Base-by-base conservation (phyloP, 2,113 vertebrate genomes). In the Sterna hirundo region DNA sequence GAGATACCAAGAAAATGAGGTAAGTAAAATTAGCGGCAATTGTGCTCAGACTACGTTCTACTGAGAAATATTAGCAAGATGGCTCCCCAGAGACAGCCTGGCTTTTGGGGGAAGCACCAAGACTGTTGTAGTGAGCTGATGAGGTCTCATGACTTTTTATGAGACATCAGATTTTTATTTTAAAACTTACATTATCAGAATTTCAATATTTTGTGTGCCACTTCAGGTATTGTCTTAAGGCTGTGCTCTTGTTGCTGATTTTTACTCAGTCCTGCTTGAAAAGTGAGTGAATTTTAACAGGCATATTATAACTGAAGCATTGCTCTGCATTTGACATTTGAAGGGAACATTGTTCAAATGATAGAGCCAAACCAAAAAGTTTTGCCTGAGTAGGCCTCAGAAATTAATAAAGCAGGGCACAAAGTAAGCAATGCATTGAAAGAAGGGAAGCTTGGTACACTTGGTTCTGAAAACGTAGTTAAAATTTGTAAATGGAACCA, bases 21-120 rank as follows among this genome's bases (percentile, higher is more conserved):
- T 95, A 93, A 93, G 97, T 95, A 96, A 97, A 97, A 96, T 94
- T 95, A 96, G 82, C 0, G 4, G 91, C 82, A 95, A 91, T 96
- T 97, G 94, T 95, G 75, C 79, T 96, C 89, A 90, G 93, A 66
- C 91, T 94, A 83, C 0, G 1, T 97, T 94, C 70, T 93, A 88
- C 89, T 49, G 79, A 91, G 89, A 55, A 94, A 75, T 93, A 91
- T 96, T 92, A 93, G 75, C 21, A 36, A 86, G 91, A 94, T 88
- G 85, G 78, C 42, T 96, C 96, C 89, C 93, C 3, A 15, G 97
- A 90, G 95, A 83, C 51, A 80, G 68, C 66, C 68, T 70, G 66
- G 87, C 78, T 96, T 88, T 86, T 71, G 95, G 6, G 27, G 68
- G 47, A 78, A 80, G 62, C 58, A 64, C 71, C 2, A 3, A 94